These are phyloP conservation scores for Hypomecis atomaria DNA, from an alignment of 2,888 invertebrate species.

Conservation along the genomic window DNA sequence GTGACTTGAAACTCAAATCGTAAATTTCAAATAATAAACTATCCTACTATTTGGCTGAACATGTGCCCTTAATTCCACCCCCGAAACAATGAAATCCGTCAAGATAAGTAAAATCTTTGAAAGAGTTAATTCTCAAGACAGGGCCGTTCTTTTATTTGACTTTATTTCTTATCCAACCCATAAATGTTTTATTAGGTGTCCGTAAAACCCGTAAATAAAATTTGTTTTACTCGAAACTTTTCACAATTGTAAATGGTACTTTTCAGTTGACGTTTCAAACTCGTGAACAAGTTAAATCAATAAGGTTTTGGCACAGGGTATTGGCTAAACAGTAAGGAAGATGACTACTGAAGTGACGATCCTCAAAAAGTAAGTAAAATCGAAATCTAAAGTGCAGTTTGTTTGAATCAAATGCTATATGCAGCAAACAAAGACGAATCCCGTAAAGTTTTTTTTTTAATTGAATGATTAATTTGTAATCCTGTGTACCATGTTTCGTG, in stretches of 20 bases:
- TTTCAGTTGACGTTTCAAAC: constrained; percentile 39
- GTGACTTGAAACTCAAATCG: no score
- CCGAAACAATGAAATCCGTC: constrained; percentile 28
- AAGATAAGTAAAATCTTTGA: constrained; percentile 46
- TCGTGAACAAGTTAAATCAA: constrained; percentile 43
- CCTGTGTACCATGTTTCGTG: no score
- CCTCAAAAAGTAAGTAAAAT: not conserved
- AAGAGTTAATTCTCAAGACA: constrained; percentile 50
- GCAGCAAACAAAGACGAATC: no score
- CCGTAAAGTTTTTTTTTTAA: no score
- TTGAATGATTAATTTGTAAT: no score
- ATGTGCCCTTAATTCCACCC: constrained; percentile 8
- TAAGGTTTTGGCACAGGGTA: constrained; percentile 37
- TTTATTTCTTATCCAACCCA: constrained; percentile 53
- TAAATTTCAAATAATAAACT: no score
- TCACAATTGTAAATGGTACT: constrained; percentile 49
- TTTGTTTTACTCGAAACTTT: constrained; percentile 52
- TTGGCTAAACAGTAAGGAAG: constrained; percentile 7
- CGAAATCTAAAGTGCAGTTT: no score
- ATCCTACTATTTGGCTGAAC: not conserved
- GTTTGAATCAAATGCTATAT: no score
- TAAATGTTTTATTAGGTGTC: constrained; percentile 65
- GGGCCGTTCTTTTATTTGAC: constrained; percentile 50
- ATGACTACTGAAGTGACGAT: not conserved
- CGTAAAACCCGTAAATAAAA: constrained; percentile 48